A percentile compares a stretch with the other conserved stretches of the same genome.
Evolutionary conservation across 1,140 invertebrate species (phyloP).

Genomic region (Charaxes varanes): DNA sequence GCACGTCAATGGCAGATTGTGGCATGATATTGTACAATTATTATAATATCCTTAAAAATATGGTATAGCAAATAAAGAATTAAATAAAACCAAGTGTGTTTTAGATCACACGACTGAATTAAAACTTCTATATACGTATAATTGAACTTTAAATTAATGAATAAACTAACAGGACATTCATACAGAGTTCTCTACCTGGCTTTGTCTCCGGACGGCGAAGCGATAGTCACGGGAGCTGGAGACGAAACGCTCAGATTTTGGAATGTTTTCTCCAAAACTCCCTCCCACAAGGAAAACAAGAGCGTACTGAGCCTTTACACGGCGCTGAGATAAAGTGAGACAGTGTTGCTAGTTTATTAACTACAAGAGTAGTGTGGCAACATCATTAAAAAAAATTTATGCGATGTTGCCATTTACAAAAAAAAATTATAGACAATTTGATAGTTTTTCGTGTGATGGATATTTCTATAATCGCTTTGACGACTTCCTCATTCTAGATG

Average conservation of each 20-base stretch:
- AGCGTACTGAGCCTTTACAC: constrained; percentile 98
- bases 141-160: too few species aligned
- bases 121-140: too few species aligned
- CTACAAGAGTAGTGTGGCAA: constrained; percentile 3
- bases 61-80: too few species aligned
- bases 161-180: constrained; percentile 98
- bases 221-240: constrained; percentile 99
- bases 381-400: background rate
- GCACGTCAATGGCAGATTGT: too few species aligned
- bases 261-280: constrained; percentile 99
- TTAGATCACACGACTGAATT: too few species aligned
- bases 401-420: constrained; percentile 2
- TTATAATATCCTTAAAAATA: too few species aligned
- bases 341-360: background rate
- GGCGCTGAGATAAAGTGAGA: constrained; percentile 77
- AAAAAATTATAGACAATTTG: constrained; percentile 4
- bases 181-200: constrained; percentile 98
- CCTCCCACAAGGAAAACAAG: constrained; percentile 96
- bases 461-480: too few species aligned
- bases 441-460: too few species aligned
- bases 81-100: too few species aligned
- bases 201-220: constrained; percentile 98
- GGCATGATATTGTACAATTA: too few species aligned
- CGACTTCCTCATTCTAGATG: too few species aligned
- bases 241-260: constrained; percentile 99